Conservation (phyloP, 2,113 vertebrate genomes). For the Anguilla japonica region DNA sequence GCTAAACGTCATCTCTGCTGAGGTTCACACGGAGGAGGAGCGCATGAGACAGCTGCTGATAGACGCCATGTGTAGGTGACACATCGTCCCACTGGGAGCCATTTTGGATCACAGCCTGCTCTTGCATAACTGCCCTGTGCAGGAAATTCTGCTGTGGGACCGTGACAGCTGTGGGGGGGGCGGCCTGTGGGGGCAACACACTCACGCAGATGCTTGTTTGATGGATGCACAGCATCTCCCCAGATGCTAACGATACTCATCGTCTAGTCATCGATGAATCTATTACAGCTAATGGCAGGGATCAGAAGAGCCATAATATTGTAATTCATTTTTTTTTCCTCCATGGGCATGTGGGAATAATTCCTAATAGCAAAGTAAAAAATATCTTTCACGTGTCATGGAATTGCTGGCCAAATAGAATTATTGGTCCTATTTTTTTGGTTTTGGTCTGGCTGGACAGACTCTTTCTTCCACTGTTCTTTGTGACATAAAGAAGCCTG, state of each 20-base stretch:
- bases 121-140: not conserved
- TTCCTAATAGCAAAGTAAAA: not conserved
- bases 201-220: not conserved
- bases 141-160: constrained; percentile 26
- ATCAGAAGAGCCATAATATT: not conserved
- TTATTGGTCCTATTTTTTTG: not conserved
- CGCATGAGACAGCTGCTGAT: not conserved
- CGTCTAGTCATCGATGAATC: not conserved
- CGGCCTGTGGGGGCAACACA: no score
- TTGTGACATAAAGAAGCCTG: not conserved
- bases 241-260: not conserved
- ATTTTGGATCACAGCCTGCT: not conserved
- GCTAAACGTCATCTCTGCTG: not conserved
- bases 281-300: not conserved
- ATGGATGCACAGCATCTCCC: not conserved
- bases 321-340: not conserved
- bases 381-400: not conserved
- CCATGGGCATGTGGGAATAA: not conserved
- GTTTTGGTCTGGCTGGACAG: not conserved
- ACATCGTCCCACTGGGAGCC: constrained; percentile 16
- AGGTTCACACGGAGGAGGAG: not conserved
- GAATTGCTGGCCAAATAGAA: not conserved
- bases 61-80: constrained; percentile 26
- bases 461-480: not conserved
- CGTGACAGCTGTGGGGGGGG: not conserved